Percentiles rank a stretch among this genome's conserved stretches.
Conservation (phyloP, 1,140 invertebrate species). For the Drosophila novamexicana region DNA sequence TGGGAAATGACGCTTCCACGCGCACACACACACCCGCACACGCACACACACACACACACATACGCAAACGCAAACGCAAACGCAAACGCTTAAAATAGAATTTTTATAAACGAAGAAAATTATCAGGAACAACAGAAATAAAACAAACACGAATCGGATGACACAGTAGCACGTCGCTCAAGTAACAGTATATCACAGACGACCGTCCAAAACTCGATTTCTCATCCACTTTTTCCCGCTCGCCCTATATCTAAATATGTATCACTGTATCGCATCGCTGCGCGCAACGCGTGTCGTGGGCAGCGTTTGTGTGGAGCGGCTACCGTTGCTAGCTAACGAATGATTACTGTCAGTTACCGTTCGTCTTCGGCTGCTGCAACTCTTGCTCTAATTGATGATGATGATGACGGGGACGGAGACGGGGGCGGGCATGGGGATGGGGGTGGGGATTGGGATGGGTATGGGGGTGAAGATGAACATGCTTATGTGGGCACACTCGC, state of each 20-base stretch:
- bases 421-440: neutral
- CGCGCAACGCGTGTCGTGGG: conserved; percentile 6
- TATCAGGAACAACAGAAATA: conserved; percentile 1
- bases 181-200: conserved; percentile 21
- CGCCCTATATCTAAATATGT: conserved; percentile 29
- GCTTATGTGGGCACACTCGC: conserved; percentile 6
- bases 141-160: conserved; percentile 9
- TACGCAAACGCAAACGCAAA: neutral
- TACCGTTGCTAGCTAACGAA: conserved; percentile 56
- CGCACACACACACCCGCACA: conserved; percentile 3
- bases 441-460: neutral
- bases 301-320: conserved; percentile 27
- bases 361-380: conserved; percentile 29
- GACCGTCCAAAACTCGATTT: conserved; percentile 35
- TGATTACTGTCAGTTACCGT: conserved; percentile 49
- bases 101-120: conserved; percentile 21
- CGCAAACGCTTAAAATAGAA: conserved; percentile 1
- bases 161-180: conserved; percentile 8
- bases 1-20: conserved; percentile 2
- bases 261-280: conserved; percentile 24
- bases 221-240: conserved; percentile 50
- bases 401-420: neutral
- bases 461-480: conserved; percentile 1
- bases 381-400: conserved; percentile 39
- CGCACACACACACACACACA: neutral